phyloP scores from a whole-genome alignment of 2,797 vertebrate species.

The Chaetophractus vellerosus region DNA sequence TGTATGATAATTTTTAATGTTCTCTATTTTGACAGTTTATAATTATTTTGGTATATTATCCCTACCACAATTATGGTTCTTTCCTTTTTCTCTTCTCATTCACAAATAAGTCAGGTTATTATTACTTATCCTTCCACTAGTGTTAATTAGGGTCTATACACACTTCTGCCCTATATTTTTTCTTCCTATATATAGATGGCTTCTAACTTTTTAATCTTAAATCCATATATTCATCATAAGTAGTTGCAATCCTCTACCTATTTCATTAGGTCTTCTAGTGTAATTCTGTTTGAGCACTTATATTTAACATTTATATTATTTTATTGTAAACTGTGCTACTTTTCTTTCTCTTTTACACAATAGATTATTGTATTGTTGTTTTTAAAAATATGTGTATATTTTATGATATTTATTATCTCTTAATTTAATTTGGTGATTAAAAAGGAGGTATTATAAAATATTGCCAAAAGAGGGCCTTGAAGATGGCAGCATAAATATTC shows the following conservation, averaged over 20 bases:
- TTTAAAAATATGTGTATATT: constrained; percentile 32
- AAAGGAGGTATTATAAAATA: neutral
- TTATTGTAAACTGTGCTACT: constrained; percentile 43
- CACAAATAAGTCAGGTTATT: constrained; percentile 26
- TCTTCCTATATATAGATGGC: neutral
- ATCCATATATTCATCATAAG: constrained; percentile 33
- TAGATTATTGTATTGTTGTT: neutral
- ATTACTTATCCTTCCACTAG: constrained; percentile 4
- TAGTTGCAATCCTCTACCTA: neutral
- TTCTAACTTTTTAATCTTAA: constrained; percentile 28
- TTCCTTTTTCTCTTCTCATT: constrained; percentile 39
- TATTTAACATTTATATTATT: constrained; percentile 29
- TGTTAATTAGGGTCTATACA: constrained; percentile 28
- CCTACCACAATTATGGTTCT: neutral
- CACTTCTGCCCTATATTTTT: constrained; percentile 49
- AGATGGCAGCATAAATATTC: too few relatives aligned
- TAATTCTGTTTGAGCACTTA: constrained; percentile 16
- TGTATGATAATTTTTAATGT: neutral
- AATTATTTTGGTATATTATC: neutral
- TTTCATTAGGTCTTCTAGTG: constrained; percentile 39
- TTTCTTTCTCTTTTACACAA: constrained; percentile 39
- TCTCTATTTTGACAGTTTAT: constrained; percentile 9
- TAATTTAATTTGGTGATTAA: constrained; percentile 50
- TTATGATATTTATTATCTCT: constrained; percentile 38
- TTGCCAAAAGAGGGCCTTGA: neutral